phyloP scores from a whole-genome alignment of 2,113 vertebrate species.

The Paralichthys olivaceus region DNA sequence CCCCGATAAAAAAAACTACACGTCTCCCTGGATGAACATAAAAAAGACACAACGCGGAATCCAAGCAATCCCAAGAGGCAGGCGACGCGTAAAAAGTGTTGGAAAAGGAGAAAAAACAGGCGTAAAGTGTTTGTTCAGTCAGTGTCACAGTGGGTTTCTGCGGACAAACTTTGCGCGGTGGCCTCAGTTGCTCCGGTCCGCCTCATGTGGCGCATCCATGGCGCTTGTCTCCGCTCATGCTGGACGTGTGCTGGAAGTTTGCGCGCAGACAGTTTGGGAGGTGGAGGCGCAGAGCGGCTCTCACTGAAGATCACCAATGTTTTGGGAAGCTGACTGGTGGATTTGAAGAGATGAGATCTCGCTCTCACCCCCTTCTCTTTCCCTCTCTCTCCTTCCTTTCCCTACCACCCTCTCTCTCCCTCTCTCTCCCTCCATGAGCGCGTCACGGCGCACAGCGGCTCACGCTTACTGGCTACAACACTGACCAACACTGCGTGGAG shows the following conservation, averaged over 20 bases:
- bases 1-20: constrained; percentile 68
- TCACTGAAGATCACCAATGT: constrained; percentile 60
- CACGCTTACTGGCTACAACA: constrained; percentile 38
- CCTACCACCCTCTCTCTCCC: constrained; percentile 4
- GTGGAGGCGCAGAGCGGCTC: constrained; percentile 33
- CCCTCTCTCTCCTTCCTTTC: constrained; percentile 28
- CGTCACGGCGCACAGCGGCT: constrained; percentile 59
- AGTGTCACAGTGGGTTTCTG: constrained; percentile 36
- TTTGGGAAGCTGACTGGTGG: constrained; percentile 57
- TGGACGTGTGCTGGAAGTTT: constrained; percentile 72
- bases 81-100: constrained; percentile 44
- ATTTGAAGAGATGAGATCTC: constrained; percentile 67
- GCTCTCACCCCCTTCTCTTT: constrained; percentile 1
- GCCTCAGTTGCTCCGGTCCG: constrained; percentile 70
- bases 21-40: constrained; percentile 81
- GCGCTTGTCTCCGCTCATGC: constrained; percentile 48
- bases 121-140: constrained; percentile 47
- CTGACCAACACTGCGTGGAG: constrained; percentile 43
- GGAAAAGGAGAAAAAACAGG: constrained; percentile 1
- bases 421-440: constrained; percentile 34
- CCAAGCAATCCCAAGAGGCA: constrained; percentile 70
- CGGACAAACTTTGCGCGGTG: constrained; percentile 58
- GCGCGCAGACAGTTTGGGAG: constrained; percentile 57
- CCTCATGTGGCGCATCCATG: constrained; percentile 79
- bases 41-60: constrained; percentile 53